A percentile compares a stretch with the other conserved stretches of the same genome.
phyloP scores from a whole-genome alignment of 2,888 invertebrate species.

The Amblyjoppa fuscipennis region DNA sequence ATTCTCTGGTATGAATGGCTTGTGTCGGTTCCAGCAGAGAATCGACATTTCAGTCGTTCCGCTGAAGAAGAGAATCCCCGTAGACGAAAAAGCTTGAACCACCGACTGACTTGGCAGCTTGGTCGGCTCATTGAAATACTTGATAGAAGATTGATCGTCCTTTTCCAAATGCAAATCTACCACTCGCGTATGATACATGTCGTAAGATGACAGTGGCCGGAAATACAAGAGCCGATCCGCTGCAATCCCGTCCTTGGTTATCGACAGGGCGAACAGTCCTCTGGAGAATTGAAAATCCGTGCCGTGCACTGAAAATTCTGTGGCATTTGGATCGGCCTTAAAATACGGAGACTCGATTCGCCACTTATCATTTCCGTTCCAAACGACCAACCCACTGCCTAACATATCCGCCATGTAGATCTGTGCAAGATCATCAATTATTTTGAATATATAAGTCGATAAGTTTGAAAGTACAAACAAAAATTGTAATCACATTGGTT shows the following conservation, averaged over 20 bases:
- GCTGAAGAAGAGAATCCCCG: slow-evolving; percentile 81
- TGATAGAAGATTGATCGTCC: slow-evolving; percentile 21
- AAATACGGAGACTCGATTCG: slow-evolving; percentile 3
- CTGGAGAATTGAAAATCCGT: neutral
- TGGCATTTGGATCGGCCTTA: neutral
- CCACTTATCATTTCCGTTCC: neutral
- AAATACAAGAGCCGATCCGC: slow-evolving; percentile 22
- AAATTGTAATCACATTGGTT: slow-evolving; percentile 20
- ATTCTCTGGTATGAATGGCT: slow-evolving; percentile 62
- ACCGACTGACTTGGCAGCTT: slow-evolving; percentile 67
- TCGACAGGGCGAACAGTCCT: neutral
- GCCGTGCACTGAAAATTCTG: neutral
- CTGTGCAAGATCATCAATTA: neutral
- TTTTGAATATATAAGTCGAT: neutral
- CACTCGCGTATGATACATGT: slow-evolving; percentile 26
- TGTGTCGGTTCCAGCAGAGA: slow-evolving; percentile 82
- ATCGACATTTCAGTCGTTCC: slow-evolving; percentile 81
- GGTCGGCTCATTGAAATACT: slow-evolving; percentile 14
- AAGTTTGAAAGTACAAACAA: neutral
- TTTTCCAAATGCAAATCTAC: neutral
- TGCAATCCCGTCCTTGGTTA: neutral
- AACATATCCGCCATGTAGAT: neutral
- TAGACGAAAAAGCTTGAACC: slow-evolving; percentile 56
- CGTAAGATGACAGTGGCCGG: slow-evolving; percentile 34
- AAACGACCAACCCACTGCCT: neutral